A percentile compares a stretch with the other conserved stretches of the same genome.
Conservation (phyloP, 2,113 vertebrate species). For the Dromiciops gliroides region DNA sequence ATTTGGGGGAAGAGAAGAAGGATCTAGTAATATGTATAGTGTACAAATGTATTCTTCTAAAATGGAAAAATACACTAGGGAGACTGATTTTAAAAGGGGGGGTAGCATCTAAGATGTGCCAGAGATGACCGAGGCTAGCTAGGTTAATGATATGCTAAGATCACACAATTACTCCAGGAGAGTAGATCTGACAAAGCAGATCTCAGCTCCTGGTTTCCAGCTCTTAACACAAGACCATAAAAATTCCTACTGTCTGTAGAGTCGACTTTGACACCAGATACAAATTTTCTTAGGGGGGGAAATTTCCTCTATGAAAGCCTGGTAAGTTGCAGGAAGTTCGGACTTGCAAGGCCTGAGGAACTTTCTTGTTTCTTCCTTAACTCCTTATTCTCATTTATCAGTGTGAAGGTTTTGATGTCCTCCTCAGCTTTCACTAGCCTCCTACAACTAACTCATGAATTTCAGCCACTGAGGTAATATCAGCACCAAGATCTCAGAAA, state of each 20-base stretch:
- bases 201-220: background rate
- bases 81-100: background rate
- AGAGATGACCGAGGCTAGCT: background rate
- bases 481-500: constrained; percentile 11
- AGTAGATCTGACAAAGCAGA: background rate
- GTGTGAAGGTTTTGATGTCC: background rate
- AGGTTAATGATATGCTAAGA: background rate
- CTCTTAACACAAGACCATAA: background rate
- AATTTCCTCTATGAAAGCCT: background rate
- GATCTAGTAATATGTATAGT: background rate
- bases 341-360: background rate
- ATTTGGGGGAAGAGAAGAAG: background rate
- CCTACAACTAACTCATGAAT: constrained; percentile 26
- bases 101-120: background rate
- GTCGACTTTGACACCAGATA: constrained; percentile 25
- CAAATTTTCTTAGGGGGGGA: constrained; percentile 19
- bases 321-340: constrained; percentile 2
- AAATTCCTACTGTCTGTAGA: background rate
- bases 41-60: background rate
- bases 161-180: background rate
- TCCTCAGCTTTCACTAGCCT: constrained; percentile 23
- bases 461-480: constrained; percentile 25
- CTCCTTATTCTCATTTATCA: constrained; percentile 2
- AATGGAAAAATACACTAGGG: background rate
- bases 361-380: background rate